These are phyloP conservation scores for Lordiphosa stackelbergi DNA, from an alignment of 1,140 invertebrate species.

Conservation along the genomic window DNA sequence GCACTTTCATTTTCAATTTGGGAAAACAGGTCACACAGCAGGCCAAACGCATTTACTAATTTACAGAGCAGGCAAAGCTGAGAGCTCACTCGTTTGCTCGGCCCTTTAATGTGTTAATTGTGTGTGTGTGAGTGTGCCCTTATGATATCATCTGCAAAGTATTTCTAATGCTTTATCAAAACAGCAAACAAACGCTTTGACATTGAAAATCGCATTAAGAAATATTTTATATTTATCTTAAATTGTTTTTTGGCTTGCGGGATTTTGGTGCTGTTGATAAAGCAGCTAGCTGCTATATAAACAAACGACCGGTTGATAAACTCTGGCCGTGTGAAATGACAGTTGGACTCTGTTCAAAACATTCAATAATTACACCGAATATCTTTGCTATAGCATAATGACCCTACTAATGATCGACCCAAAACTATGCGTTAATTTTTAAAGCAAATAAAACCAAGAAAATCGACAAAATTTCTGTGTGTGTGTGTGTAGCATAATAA, in stretches of 20 bases:
- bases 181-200: conserved; percentile 25
- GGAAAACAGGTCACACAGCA: conserved; percentile 51
- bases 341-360: conserved; percentile 41
- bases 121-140: conserved; percentile 26
- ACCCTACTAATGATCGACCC: conserved; percentile 71
- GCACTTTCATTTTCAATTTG: conserved; percentile 63
- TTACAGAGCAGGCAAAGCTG: conserved; percentile 19
- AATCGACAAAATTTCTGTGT: conserved; percentile 19
- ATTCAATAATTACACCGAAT: conserved; percentile 27
- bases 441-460: conserved; percentile 54
- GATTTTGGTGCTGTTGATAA: conserved; percentile 38
- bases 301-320: conserved; percentile 61
- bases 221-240: conserved; percentile 59
- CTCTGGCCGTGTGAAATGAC: conserved; percentile 59
- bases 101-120: conserved; percentile 12
- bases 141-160: conserved; percentile 65
- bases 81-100: background rate
- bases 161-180: conserved; percentile 55
- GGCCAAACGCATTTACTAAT: conserved; percentile 28
- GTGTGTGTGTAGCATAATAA: conserved; percentile 49
- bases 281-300: conserved; percentile 23
- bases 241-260: conserved; percentile 28
- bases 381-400: conserved; percentile 33
- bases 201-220: conserved; percentile 56
- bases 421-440: conserved; percentile 67